Conservation (phyloP, 2,888 invertebrate genomes). For the Brenthis ino region DNA sequence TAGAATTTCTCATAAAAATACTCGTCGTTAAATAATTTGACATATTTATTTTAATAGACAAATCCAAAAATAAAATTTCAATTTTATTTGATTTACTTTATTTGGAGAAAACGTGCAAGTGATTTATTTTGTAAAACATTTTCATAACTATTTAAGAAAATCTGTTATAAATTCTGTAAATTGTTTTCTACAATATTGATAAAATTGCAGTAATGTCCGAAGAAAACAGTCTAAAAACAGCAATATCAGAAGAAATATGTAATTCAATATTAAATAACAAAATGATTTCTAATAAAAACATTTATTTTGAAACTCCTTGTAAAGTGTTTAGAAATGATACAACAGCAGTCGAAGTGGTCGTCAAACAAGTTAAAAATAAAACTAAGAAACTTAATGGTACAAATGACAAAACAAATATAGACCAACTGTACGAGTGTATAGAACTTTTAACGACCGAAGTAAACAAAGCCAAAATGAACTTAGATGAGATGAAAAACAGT, state of each 20-base stretch:
- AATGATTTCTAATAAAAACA: not conserved
- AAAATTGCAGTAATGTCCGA: constrained; percentile 6
- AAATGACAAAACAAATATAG: constrained; percentile 17
- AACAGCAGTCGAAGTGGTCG: constrained; percentile 67
- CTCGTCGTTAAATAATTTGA: too few relatives aligned
- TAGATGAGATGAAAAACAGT: constrained; percentile 49
- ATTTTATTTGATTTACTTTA: too few relatives aligned
- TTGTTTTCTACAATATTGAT: not conserved
- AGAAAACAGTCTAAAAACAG: not conserved
- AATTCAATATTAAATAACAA: not conserved
- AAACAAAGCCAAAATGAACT: constrained; percentile 47
- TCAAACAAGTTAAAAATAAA: constrained; percentile 59
- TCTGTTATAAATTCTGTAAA: too few relatives aligned
- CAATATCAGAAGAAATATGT: constrained; percentile 3
- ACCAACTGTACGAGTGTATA: constrained; percentile 49
- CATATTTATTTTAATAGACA: too few relatives aligned
- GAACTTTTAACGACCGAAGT: constrained; percentile 53
- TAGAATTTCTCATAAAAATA: too few relatives aligned
- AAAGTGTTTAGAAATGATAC: constrained; percentile 68
- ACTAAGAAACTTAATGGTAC: constrained; percentile 41
- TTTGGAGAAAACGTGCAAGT: too few relatives aligned
- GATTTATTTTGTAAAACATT: too few relatives aligned
- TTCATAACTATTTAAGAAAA: too few relatives aligned
- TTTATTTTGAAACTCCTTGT: constrained; percentile 42
- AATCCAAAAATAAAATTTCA: too few relatives aligned